A percentile compares a stretch with the other conserved stretches of the same genome.
phyloP scores from a whole-genome alignment of 2,888 invertebrate genomes.

The Parnassius smintheus region DNA sequence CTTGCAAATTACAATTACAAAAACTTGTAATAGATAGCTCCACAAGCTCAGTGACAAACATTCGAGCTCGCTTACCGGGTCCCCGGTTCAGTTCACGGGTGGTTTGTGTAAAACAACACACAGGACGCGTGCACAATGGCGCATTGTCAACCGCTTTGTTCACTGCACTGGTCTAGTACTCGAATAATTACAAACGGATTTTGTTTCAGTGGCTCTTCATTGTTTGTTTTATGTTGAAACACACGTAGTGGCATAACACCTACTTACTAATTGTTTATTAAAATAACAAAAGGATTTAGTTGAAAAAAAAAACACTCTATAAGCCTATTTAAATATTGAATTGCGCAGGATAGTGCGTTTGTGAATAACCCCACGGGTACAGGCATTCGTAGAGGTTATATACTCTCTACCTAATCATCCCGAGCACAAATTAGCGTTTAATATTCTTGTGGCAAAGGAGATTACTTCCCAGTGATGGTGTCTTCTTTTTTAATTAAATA shows the following conservation, averaged over 20 bases:
- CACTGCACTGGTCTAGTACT: not conserved
- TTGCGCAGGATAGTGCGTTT: too few relatives aligned
- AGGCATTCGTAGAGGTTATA: too few relatives aligned
- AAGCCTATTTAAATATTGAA: too few relatives aligned
- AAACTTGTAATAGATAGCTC: slow-evolving; percentile 5
- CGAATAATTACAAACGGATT: slow-evolving; percentile 8
- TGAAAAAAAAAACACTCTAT: too few relatives aligned
- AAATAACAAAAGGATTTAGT: too few relatives aligned
- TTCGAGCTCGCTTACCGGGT: not conserved
- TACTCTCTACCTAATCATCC: too few relatives aligned
- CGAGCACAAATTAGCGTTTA: too few relatives aligned
- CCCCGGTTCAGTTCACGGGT: slow-evolving; percentile 30
- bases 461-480: too few relatives aligned
- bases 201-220: slow-evolving; percentile 9
- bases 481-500: too few relatives aligned
- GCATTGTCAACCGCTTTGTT: slow-evolving; percentile 27
- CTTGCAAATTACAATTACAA: too few relatives aligned
- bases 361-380: too few relatives aligned
- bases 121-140: slow-evolving; percentile 39
- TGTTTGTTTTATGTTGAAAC: not conserved
- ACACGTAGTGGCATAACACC: slow-evolving; percentile 1
- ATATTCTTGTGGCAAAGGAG: too few relatives aligned
- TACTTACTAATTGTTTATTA: not conserved
- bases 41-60: slow-evolving; percentile 13
- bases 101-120: slow-evolving; percentile 37